Conservation (phyloP, 23 tunicate genomes). For the Ascidia mentula region DNA sequence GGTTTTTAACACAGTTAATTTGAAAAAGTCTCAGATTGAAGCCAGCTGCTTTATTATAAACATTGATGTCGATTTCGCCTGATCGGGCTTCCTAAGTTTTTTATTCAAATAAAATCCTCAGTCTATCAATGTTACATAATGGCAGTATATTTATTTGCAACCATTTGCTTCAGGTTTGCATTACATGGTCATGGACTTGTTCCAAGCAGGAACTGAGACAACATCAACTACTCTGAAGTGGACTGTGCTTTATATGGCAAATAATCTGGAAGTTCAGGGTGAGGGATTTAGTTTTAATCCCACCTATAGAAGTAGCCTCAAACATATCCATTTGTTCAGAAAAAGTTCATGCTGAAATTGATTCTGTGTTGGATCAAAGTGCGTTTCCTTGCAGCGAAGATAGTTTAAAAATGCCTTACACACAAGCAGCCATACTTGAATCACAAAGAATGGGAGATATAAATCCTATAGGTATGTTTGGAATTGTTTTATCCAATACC, state of each 20-base stretch:
- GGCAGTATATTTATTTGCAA: no score
- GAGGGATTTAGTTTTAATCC: no score
- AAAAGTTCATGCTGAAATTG: conserved; percentile 30
- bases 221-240: conserved; percentile 17
- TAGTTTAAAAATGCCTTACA: conserved; percentile 15
- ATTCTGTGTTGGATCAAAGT: not conserved
- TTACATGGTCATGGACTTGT: conserved; percentile 3
- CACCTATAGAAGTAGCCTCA: no score
- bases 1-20: no score
- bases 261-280: conserved; percentile 23
- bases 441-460: conserved; percentile 17
- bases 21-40: no score
- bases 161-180: not conserved
- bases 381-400: not conserved
- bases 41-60: not conserved
- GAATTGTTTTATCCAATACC: not conserved
- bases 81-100: no score
- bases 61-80: no score
- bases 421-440: conserved; percentile 18
- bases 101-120: no score
- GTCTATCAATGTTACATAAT: no score
- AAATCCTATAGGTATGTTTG: not conserved
- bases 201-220: conserved; percentile 31
- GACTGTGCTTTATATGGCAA: conserved; percentile 12
- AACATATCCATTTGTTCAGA: conserved; percentile 10